Base-by-base conservation (phyloP, 2,797 vertebrate genomes). In the Chrosomus eos region DNA sequence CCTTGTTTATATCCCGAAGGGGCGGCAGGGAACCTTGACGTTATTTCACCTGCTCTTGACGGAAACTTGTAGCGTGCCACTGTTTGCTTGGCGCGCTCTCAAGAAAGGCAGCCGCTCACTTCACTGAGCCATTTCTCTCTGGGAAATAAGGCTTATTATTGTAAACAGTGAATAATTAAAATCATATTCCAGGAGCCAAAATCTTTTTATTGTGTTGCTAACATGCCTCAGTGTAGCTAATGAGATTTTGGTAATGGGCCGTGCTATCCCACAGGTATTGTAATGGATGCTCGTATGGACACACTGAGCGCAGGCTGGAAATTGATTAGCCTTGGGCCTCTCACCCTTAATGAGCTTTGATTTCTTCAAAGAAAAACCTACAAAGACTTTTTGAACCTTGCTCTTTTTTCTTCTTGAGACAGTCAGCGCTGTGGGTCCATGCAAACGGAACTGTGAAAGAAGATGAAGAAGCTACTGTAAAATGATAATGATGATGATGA, bases 201-300 rank as follows among this genome's bases (percentile, higher is more conserved):
- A 79, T 80, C 58, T 45, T 86, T 84, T 86, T 75, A 83, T 89
- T 86, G 83, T 80, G 79, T 84, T 64, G 55, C 87, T 84, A 75
- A 83, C 85, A 86, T 86, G 86, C 82, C 76, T 72, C 87, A 70
- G 78, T 85, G 71, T 77, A 78, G 84, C 84, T 89, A 89, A 88
- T 89, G 85, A 88, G 85, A 88, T 88, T 86, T 81, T 83, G 86
- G 76, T 89, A 88, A 90, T 89, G 80, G 86, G 81, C 71, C 84
- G 71, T 87, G 55, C 70, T 85, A 43, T 88, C 88, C 87, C 85
- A 88, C 66, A 87, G 87, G 87, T 88, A 80, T 82, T 88, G 78
- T 75, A 71, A 81, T 68, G 70, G 70, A 85, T 84, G 73, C 77
- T 85, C 51, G 45, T 85, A 58, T 66, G 75, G 72, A 80, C 84